Evolutionary conservation across 1,140 invertebrate species (phyloP), one percentile per base, ranked within the genome.

Genomic region (Trachymyrmex cornetzi): DNA sequence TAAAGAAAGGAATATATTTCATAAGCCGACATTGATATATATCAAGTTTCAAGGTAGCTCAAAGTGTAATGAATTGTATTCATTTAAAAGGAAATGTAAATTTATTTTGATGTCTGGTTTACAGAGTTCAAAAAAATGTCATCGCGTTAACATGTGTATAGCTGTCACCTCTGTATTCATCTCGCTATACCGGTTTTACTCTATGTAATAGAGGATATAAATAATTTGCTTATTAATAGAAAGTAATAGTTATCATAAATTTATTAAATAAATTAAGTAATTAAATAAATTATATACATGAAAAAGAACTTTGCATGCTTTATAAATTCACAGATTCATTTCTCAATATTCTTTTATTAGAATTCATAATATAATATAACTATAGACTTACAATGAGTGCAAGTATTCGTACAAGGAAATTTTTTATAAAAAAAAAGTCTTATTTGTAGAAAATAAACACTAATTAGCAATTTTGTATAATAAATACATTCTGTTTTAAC

Each of bases 1-100:
- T 19, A 2, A 16, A 61, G n/a, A 44, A 34, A 77, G 2, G 22
- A 44, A 61, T 77, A 44, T 16, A 61, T 61, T 34, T 59, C 22
- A 75, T 16, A 57, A 57, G 12, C 4, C 16, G n/a, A 69, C 30
- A 5, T 75, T 57, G 27, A 75, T n/a, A 30, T 7, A 57, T 57
- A 57, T 22, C 12, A 38, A 24, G 14, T 57, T 75, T 59, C n/a
- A 59, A 75, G 53, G 4, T 55, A 16, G 12, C 14, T 24, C 12
- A 19, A 74, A 3, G n/a, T 75, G 7, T 75, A 57, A 75, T 75
- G 11, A 75, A n/a, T 22, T 59, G 2, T 61, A 59, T 61, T 61
- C 61, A 44, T 61, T 6, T 6, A 16, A 59, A 24, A 59, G 44
- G 34, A 16, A 59, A 59, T 61, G 12, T 30, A 61, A 75, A 44